Conservation (phyloP, 2,888 invertebrate species). For the Sylvicola fuscatus region DNA sequence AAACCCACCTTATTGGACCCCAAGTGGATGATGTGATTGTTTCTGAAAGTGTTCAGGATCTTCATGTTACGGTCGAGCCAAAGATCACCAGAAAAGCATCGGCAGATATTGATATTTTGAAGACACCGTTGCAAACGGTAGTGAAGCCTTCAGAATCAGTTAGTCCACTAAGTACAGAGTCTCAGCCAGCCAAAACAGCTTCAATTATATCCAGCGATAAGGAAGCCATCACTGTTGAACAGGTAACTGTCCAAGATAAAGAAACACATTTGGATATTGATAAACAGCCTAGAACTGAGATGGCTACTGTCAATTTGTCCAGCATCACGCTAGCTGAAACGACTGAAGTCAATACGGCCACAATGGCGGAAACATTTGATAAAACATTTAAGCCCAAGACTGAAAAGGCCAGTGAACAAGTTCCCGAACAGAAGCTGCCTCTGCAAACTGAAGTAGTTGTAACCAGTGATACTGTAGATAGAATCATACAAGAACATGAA, state of each 20-base stretch:
- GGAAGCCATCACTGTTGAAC: too few relatives aligned
- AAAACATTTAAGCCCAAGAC: constrained; percentile 7
- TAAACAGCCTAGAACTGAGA: constrained; percentile 25
- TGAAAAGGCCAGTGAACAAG: constrained; percentile 23
- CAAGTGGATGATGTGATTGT: constrained; percentile 22
- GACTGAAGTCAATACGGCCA: constrained; percentile 16
- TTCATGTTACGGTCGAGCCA: constrained; percentile 8
- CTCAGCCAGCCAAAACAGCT: too few relatives aligned
- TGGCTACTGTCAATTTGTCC: constrained; percentile 22
- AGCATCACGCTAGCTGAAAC: constrained; percentile 13
- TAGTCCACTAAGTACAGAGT: too few relatives aligned
- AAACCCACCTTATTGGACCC: constrained; percentile 16
- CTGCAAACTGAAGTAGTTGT: constrained; percentile 13
- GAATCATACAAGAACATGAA: constrained; percentile 1
- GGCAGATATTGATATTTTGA: constrained; percentile 2
- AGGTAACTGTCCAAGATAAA: constrained; percentile 33
- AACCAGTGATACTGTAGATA: constrained; percentile 16
- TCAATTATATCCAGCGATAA: too few relatives aligned
- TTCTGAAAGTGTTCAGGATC: constrained; percentile 16
- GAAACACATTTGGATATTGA: constrained; percentile 34
- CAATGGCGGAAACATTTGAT: constrained; percentile 11
- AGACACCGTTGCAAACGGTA: constrained; percentile 2
- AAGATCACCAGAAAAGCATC: constrained; percentile 11
- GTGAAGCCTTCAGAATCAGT: neutral
- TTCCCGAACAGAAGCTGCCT: constrained; percentile 18